Evolutionary conservation across 2,797 vertebrate genomes (phyloP).

Genomic region (Zalophus californianus): DNA sequence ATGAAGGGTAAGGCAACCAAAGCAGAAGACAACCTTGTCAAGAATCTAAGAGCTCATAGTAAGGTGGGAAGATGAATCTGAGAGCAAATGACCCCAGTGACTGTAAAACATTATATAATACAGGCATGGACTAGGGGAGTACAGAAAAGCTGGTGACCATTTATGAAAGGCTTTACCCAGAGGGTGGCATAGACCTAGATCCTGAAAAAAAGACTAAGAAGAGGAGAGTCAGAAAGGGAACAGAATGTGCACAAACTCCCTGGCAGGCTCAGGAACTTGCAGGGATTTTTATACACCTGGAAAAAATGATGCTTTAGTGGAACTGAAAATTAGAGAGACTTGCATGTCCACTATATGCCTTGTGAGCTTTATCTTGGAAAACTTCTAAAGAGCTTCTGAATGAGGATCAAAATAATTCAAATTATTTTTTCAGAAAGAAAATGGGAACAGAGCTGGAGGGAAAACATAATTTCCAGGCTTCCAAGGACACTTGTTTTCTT

Average conservation of each 20-base stretch:
- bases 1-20: not conserved
- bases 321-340: not conserved
- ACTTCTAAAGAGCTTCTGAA: not conserved
- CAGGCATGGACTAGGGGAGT: rapidly evolving
- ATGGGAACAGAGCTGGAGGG: not conserved
- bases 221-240: not conserved
- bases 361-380: not conserved
- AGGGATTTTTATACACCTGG: not conserved
- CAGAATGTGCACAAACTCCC: rapidly evolving
- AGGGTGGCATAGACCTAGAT: not conserved
- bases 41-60: not conserved
- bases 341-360: not conserved
- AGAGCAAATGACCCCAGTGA: not conserved
- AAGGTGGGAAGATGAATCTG: not conserved
- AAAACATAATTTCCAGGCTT: not conserved
- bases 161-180: not conserved
- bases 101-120: not conserved
- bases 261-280: not conserved
- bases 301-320: not conserved
- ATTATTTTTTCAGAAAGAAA: not conserved
- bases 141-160: not conserved
- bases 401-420: not conserved
- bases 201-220: not conserved
- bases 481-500: not conserved
- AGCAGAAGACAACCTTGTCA: not conserved